A percentile compares a stretch with the other conserved stretches of the same genome.
Conservation (phyloP, 2,888 invertebrate species). For the Allygus modestus region DNA sequence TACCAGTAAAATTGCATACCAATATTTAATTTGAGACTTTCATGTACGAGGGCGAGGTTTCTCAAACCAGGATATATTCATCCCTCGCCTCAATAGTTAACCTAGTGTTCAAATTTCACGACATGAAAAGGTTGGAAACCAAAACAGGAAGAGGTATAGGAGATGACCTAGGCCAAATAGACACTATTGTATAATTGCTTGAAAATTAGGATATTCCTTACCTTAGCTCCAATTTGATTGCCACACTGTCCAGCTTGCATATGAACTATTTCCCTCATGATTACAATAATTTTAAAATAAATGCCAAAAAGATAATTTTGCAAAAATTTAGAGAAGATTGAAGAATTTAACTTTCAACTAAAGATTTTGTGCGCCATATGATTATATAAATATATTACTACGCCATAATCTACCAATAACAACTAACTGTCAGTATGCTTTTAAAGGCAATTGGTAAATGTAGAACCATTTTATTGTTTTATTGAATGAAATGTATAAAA, state of each 20-base stretch:
- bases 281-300: slow-evolving; percentile 69
- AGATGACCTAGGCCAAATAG: neutral
- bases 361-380: slow-evolving; percentile 29
- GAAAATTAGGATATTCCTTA: slow-evolving; percentile 72
- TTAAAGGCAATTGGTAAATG: too few species aligned
- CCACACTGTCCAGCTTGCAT: slow-evolving; percentile 97
- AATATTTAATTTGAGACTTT: too few species aligned
- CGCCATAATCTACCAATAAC: neutral
- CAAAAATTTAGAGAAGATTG: neutral
- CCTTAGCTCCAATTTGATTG: slow-evolving; percentile 97
- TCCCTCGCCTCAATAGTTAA: too few species aligned
- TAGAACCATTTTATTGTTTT: too few species aligned
- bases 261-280: slow-evolving; percentile 97
- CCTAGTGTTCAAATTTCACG: too few species aligned
- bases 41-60: too few species aligned
- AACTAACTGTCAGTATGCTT: too few species aligned
- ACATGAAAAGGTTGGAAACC: too few species aligned
- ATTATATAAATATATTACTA: slow-evolving; percentile 26
- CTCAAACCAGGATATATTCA: too few species aligned
- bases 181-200: neutral
- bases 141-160: too few species aligned
- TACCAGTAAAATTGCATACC: too few species aligned
- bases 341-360: slow-evolving; percentile 2
- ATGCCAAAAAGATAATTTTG: slow-evolving; percentile 8
- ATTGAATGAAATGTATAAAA: too few species aligned